Evolutionary conservation across 92 coral and sea anemone species (phyloP).

Genomic region (Zoanthus sansibaricus): DNA sequence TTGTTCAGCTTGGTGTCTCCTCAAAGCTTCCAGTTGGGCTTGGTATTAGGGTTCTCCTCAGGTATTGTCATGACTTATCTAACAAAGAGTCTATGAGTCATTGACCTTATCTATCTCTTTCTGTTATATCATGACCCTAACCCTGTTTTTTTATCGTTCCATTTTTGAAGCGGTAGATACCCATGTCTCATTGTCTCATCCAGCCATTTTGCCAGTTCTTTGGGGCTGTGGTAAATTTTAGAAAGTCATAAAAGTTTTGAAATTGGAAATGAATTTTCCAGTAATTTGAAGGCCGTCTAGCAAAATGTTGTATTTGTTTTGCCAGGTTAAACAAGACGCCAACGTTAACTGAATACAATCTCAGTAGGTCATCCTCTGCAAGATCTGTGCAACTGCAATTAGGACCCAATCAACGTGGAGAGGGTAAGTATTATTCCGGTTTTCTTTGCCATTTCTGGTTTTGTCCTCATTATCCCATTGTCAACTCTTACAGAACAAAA

Average conservation of each 20-base stretch:
- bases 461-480: background rate
- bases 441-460: background rate
- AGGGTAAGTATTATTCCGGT: slow-evolving; percentile 44
- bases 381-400: slow-evolving; percentile 47
- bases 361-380: slow-evolving; percentile 49
- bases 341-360: slow-evolving; percentile 6
- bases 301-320: background rate
- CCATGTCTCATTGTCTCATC: no score
- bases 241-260: background rate
- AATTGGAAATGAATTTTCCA: background rate
- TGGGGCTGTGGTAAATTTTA: no score
- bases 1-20: slow-evolving; percentile 48
- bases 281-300: background rate
- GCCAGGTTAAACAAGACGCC: slow-evolving; percentile 72
- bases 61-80: slow-evolving; percentile 34
- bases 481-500: no score
- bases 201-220: no score
- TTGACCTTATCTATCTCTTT: background rate
- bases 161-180: no score
- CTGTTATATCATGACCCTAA: no score
- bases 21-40: slow-evolving; percentile 65
- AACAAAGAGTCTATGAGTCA: background rate
- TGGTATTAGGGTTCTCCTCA: slow-evolving; percentile 51
- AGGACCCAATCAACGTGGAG: slow-evolving; percentile 52
- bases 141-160: no score